Conservation (phyloP, 2,113 vertebrate species). For the Phalacrocorax pelagicus region DNA sequence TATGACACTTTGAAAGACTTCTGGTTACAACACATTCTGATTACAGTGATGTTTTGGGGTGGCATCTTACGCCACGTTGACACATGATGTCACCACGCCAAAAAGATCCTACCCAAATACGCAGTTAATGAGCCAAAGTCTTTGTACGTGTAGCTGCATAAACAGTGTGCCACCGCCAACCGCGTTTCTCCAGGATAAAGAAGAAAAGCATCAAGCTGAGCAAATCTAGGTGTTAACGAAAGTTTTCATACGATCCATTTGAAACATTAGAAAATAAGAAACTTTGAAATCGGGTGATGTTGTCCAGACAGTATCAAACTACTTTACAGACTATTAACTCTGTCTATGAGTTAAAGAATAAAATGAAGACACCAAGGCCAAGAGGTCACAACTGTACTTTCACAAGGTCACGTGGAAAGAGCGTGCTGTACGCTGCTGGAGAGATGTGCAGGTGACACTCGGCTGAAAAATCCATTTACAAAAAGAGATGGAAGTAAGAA, state of each 20-base stretch:
- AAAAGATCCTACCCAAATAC: not conserved
- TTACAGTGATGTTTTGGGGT: not conserved
- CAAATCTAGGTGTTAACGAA: not conserved
- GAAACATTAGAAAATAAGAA: not conserved
- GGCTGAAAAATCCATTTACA: not conserved
- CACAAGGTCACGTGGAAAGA: not conserved
- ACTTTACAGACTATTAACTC: not conserved
- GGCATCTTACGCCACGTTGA: not conserved
- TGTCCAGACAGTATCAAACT: not conserved
- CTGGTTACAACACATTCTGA: rapidly evolving
- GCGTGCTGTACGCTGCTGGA: rapidly evolving
- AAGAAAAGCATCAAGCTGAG: not conserved
- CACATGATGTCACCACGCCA: not conserved
- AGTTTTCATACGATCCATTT: not conserved
- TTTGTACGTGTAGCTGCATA: not conserved
- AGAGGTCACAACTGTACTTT: not conserved
- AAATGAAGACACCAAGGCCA: not conserved
- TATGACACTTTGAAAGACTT: not conserved
- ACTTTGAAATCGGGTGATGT: not conserved
- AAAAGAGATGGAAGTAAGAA: not conserved
- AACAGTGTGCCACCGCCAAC: not conserved
- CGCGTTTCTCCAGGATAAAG: not conserved
- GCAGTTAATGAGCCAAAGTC: not conserved
- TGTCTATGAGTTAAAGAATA: not conserved
- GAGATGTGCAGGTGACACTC: not conserved